Conservation (phyloP, 2,888 invertebrate genomes). For the Philereme transversata region DNA sequence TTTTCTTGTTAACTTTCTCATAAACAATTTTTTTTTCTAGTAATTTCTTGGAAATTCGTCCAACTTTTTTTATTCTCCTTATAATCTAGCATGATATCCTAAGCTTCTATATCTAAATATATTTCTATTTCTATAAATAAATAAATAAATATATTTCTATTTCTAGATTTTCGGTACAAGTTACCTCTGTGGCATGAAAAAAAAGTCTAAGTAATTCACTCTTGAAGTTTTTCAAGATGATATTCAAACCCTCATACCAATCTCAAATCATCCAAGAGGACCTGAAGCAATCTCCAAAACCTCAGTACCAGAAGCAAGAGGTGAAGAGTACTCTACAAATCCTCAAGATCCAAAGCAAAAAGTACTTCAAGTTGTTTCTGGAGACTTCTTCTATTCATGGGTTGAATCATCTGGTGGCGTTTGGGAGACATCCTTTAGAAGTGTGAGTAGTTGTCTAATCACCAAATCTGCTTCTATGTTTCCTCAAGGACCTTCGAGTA, state of each 20-base stretch:
- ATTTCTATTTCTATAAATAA: too few species aligned
- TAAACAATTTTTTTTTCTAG: too few species aligned
- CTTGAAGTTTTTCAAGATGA: conserved; percentile 27
- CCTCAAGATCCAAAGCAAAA: conserved; percentile 44
- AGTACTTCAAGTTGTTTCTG: conserved; percentile 68
- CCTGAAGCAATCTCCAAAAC: conserved; percentile 34
- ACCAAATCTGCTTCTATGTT: too few species aligned
- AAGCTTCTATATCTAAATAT: too few species aligned
- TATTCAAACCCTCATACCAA: conserved; percentile 49
- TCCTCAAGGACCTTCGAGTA: too few species aligned
- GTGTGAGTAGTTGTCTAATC: conserved; percentile 57
- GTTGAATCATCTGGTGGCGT: conserved; percentile 75
- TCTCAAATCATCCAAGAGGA: conserved; percentile 55
- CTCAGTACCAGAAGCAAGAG: conserved; percentile 10
- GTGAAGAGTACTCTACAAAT: conserved; percentile 27
- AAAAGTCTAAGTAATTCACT: too few species aligned
- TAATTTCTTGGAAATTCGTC: too few species aligned
- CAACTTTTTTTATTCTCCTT: too few species aligned
- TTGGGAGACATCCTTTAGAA: conserved; percentile 73
- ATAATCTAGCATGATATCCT: too few species aligned
- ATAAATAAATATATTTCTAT: too few species aligned
- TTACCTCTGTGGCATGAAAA: not conserved
- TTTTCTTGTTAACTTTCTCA: too few species aligned
- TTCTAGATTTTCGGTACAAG: not conserved
- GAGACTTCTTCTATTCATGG: conserved; percentile 83